Base-by-base conservation (phyloP, 2,113 vertebrate species). In the Rhagologus leucostigma region DNA sequence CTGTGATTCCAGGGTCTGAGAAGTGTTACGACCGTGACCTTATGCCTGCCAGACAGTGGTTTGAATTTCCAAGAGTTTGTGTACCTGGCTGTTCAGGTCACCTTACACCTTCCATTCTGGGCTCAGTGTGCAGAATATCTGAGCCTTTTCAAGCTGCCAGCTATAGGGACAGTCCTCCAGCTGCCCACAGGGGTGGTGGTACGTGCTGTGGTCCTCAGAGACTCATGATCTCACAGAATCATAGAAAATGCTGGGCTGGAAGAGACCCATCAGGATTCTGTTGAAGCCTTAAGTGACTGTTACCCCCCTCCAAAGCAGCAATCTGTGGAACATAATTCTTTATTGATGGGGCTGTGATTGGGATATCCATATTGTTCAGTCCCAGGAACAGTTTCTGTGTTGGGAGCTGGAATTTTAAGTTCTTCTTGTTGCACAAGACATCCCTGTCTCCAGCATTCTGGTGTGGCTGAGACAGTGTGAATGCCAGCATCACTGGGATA, bases 31-130 rank as follows among this genome's bases (percentile, higher is more conserved):
- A 50, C 75, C 83, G 42, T 90, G 94, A 90, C 85, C 75, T 85
- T 83, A 81, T 77, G 73, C 68, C 77, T 95, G 73, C 85, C 81
- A 90, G 93, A 70, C 46, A 62, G 42, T n/a, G 87, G 87, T 82
- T 59, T 96, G 91, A 62, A 82, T 97, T 96, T 96, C 89, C 74
- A 94, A 82, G 75, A 78, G 78, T 93, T 80, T 84, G 30, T 65
- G 74, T 83, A 87, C 77, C 84, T 19, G 29, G 33, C 75, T 80
- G 67, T 67, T 90, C 59, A 80, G 89, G 63, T 93, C 59, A 83
- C 52, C 47, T 93, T 93, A 85, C 42, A 62, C 42, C 75, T 91
- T 50, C 53, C 1, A 0, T 67, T 84, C 90, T 41, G 55, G 55
- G 11, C 30, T 96, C 18, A 29, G 15, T 33, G 10, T 2, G 8